These are phyloP conservation scores for Pithys albifrons DNA, from an alignment of 2,113 vertebrate genomes.

Conservation along the genomic window DNA sequence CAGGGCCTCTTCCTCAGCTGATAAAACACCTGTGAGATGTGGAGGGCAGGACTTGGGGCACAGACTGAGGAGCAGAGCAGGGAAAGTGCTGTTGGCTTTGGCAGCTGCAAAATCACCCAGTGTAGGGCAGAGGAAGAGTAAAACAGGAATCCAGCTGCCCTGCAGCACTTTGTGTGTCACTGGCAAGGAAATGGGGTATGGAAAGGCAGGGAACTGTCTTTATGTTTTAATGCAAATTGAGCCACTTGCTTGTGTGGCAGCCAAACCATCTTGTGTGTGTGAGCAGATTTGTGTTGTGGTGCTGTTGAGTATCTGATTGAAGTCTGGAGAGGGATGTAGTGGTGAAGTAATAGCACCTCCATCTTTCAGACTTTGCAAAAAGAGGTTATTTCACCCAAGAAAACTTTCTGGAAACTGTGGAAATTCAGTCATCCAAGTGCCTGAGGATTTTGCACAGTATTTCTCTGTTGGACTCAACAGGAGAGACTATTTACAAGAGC, in stretches of 20 bases:
- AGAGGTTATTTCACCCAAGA: not conserved
- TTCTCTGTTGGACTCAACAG: not conserved
- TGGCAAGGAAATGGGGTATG: not conserved
- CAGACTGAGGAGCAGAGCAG: accelerated
- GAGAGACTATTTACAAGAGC: not conserved
- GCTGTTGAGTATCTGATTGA: not conserved
- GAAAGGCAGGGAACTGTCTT: not conserved
- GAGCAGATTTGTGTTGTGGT: not conserved
- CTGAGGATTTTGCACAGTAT: not conserved
- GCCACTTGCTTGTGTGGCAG: not conserved
- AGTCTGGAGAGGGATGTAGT: not conserved
- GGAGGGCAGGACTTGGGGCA: not conserved
- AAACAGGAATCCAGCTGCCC: not conserved
- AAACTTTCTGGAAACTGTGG: not conserved
- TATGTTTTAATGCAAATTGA: not conserved
- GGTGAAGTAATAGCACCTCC: not conserved
- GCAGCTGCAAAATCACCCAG: not conserved
- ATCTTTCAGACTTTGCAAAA: not conserved
- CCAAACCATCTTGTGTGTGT: accelerated
- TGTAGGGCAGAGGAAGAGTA: not conserved
- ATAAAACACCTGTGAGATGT: not conserved
- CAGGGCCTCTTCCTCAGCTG: not conserved
- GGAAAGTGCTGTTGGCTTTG: not conserved
- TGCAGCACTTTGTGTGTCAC: accelerated
- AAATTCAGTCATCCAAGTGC: not conserved